phyloP scores from a whole-genome alignment of 2,888 invertebrate species.

The Hirudinaria manillensis region DNA sequence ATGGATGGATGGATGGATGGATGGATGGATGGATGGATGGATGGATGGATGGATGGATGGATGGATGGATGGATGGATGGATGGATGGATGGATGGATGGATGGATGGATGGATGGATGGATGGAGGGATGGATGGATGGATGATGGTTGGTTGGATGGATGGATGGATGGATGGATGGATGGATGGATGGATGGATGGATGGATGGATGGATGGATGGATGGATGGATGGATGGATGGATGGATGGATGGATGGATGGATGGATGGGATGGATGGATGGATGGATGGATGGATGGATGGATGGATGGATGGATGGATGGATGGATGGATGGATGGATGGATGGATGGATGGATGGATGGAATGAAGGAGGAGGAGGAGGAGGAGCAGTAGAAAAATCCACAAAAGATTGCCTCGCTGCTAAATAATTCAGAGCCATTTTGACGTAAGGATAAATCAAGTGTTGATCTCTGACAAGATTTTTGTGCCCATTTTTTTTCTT shows the following conservation, averaged over 20 bases:
- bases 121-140: neutral
- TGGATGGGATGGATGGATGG: no score
- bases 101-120: neutral
- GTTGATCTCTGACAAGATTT: no score
- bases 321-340: neutral
- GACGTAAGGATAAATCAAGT: no score
- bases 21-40: neutral
- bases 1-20: neutral
- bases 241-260: neutral
- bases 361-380: no score
- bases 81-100: neutral
- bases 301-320: no score
- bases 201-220: neutral
- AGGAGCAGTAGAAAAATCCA: no score
- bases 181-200: neutral
- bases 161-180: neutral
- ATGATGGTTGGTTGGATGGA: neutral
- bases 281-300: no score
- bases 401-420: no score
- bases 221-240: neutral
- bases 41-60: neutral
- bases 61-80: neutral
- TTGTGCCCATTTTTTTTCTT: no score
- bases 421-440: no score
- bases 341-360: no score